Base-by-base conservation (phyloP, 2,888 invertebrate genomes). In the Crematogaster levior region DNA sequence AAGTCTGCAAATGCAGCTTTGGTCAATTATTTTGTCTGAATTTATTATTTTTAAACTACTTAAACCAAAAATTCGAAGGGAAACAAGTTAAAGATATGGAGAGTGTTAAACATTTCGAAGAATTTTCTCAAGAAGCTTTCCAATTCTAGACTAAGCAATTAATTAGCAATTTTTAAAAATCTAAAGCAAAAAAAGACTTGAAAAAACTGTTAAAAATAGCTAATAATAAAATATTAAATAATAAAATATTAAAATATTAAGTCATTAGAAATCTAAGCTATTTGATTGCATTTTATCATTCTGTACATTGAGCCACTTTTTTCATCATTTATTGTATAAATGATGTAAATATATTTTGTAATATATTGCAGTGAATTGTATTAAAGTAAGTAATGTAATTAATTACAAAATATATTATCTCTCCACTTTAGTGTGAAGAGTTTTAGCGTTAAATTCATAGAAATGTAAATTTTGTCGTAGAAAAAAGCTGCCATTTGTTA, bases 401-500 rank as follows among this genome's bases (percentile, higher is more conserved):
- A 56, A 30, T 34, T 53, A n/a, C 24, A 58, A 46, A 65, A 43
- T 77, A 56, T 12, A 21, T 53, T n/a, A 43, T 12, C 60, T 51
- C 12, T 9, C 24, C 68, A 24, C 15, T 53, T 66, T 24, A 24
- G n/a, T 34, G 56, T 9, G 27, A 46, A 58, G 18, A 56, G 30
- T 5, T 58, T 70, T 21, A 68, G 30, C 56, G 34, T 70, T 18
- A 53, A 68, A 56, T 68, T 79, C 70, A 70, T 56, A 43, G 43
- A 70, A 58, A 77, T 56, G 77, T 74, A 74, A 65, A 65, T 46
- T 79, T 79, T 24, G 77, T 37, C 34, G 24, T 27, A 40, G 66
- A 66, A 79, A 66, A 79, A 79, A 27, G 21, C 51, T 30, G 58
- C 65, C 58, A 74, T 82, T 82, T 82, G 48, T 82, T 66, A 82